These are phyloP conservation scores for Drosophila quinaria DNA, from an alignment of 2,888 invertebrate species.

Conservation along the genomic window DNA sequence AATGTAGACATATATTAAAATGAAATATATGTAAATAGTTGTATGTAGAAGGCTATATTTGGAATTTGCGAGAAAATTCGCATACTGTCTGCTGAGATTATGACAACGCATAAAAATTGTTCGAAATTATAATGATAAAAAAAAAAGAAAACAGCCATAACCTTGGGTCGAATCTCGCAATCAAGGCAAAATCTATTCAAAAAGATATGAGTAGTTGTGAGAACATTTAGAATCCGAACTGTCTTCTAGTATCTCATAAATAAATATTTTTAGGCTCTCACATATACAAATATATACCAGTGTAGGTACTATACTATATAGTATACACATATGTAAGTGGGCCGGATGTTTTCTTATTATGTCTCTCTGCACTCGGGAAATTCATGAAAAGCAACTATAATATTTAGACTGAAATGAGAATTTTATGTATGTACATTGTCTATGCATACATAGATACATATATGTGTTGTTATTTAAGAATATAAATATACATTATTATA, in stretches of 20 bases:
- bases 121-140: constrained; percentile 41
- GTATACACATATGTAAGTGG: constrained; percentile 25
- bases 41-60: constrained; percentile 41
- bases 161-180: constrained; percentile 45
- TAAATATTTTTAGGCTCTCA: constrained; percentile 38
- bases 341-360: constrained; percentile 35
- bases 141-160: constrained; percentile 48
- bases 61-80: constrained; percentile 43
- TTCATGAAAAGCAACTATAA: constrained; percentile 19
- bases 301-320: neutral
- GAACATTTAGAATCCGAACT: constrained; percentile 5
- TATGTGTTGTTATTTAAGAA: neutral
- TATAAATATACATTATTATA: constrained; percentile 5
- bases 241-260: constrained; percentile 14
- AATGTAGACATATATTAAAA: neutral
- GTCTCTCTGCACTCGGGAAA: constrained; percentile 11
- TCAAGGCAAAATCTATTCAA: constrained; percentile 27
- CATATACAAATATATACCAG: constrained; percentile 12
- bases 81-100: constrained; percentile 26
- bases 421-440: constrained; percentile 9
- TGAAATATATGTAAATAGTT: neutral
- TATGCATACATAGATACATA: neutral
- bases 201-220: constrained; percentile 8
- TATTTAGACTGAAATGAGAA: constrained; percentile 14
- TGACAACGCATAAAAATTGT: constrained; percentile 38